Conservation (phyloP, 2,888 invertebrate species). For the Orchesella flavescens region DNA sequence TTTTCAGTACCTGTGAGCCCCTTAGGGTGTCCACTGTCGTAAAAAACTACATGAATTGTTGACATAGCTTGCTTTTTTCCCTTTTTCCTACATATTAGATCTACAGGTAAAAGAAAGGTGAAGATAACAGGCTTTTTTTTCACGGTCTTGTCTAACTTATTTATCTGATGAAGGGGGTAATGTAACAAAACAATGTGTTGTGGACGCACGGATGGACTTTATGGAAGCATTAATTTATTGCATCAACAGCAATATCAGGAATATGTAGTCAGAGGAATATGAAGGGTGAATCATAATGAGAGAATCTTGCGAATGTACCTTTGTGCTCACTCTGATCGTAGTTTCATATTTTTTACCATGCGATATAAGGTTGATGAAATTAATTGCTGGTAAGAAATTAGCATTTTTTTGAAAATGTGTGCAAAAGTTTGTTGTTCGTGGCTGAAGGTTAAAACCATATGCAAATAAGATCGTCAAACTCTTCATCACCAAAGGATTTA, state of each 20-base stretch:
- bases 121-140: conserved; percentile 39
- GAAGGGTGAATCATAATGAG: neutral
- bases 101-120: neutral
- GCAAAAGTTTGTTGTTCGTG: too few species aligned
- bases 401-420: neutral
- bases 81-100: neutral
- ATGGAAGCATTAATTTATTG: conserved; percentile 65
- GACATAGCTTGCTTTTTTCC: conserved; percentile 56
- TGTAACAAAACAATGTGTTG: conserved; percentile 53
- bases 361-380: neutral
- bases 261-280: neutral
- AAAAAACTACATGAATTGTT: conserved; percentile 65
- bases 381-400: neutral
- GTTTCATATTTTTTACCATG: neutral
- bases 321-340: too few species aligned
- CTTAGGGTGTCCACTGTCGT: conserved; percentile 68
- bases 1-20: conserved; percentile 44
- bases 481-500: neutral
- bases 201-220: conserved; percentile 38
- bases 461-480: neutral
- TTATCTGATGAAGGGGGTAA: conserved; percentile 10
- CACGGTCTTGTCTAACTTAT: neutral
- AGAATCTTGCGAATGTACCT: neutral
- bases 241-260: conserved; percentile 45
- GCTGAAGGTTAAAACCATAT: too few species aligned